A percentile compares a stretch with the other conserved stretches of the same genome.
phyloP scores from a whole-genome alignment of 2,797 vertebrate species.

The Melanotaenia nigrans region DNA sequence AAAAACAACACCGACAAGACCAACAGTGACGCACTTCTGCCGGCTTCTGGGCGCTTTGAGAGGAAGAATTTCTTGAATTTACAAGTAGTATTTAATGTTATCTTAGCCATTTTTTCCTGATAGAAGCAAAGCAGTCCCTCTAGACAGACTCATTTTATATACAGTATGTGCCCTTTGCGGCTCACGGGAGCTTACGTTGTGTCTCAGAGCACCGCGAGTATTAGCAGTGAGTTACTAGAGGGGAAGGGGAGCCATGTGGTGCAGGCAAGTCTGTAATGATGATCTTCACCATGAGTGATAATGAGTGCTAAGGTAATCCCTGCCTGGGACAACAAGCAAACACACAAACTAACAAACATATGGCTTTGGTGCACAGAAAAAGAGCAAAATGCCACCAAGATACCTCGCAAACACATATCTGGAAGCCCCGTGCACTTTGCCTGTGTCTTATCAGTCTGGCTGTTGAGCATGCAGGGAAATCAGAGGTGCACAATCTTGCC shows the following conservation, averaged over 20 bases:
- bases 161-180: slow-evolving; percentile 33
- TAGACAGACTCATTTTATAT: slow-evolving; percentile 16
- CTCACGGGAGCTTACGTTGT: slow-evolving; percentile 32
- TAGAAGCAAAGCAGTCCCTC: slow-evolving; percentile 13
- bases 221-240: slow-evolving; percentile 53
- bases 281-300: slow-evolving; percentile 68
- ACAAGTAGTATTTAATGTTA: slow-evolving; percentile 21
- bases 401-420: slow-evolving; percentile 15
- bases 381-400: slow-evolving; percentile 45
- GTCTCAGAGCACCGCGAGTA: slow-evolving; percentile 48
- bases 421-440: slow-evolving; percentile 12
- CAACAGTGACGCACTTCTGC: slow-evolving; percentile 19
- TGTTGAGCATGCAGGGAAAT: slow-evolving; percentile 57
- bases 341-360: slow-evolving; percentile 40
- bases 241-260: slow-evolving; percentile 30
- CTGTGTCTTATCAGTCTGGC: slow-evolving; percentile 58
- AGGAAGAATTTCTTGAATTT: slow-evolving; percentile 22
- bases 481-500: slow-evolving; percentile 51
- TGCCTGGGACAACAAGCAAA: slow-evolving; percentile 53
- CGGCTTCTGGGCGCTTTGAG: slow-evolving; percentile 22
- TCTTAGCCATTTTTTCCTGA: slow-evolving; percentile 8
- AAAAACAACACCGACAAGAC: slow-evolving; percentile 51
- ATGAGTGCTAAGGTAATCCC: slow-evolving; percentile 73
- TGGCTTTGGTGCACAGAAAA: background rate
- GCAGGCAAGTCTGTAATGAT: slow-evolving; percentile 57